Base-by-base conservation (phyloP, 2,888 invertebrate genomes). In the Sicus ferrugineus region DNA sequence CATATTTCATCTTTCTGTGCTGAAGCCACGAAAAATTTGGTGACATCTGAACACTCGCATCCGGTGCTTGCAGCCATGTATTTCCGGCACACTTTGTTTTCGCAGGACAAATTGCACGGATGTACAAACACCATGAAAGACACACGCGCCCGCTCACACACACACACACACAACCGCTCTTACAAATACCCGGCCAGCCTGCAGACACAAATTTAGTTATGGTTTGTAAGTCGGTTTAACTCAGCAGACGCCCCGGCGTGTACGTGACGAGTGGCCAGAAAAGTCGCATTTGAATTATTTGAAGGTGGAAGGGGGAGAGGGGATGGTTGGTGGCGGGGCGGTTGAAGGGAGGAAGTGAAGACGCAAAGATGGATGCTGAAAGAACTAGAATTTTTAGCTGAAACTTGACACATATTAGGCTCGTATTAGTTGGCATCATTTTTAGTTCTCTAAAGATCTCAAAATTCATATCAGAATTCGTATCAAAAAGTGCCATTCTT, bases 231-330 rank as follows among this genome's bases (percentile, higher is more conserved):
- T 73, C 72, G 71, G 75, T 75, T 72, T 75, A 73, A 71, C 75
- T 72, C 72, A 74, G 73, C 74, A 75, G n/a, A n/a, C n/a, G n/a
- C n/a, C n/a, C n/a, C n/a, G n/a, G 69, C 70, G 72, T 67, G 71
- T 68, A 73, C 76, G 74, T 76, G 75, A 75, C 75, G 76, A 73
- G 75, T 76, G 73, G 72, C 75, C 73, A 72, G 70, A 65, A 72
- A 74, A 73, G 59, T n/a, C n/a, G n/a, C n/a, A n/a, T n/a, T n/a
- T n/a, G n/a, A n/a, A n/a, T n/a, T n/a, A n/a, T n/a, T n/a, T n/a
- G n/a, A n/a, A n/a, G n/a, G n/a, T n/a, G n/a, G n/a, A n/a, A n/a
- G n/a, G n/a, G n/a, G n/a, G n/a, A n/a, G n/a, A n/a, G n/a, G n/a
- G n/a, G n/a, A n/a, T n/a, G n/a, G n/a, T 5, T 42, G 11, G n/a